Evolutionary conservation across 2,113 vertebrate species (phyloP).

Genomic region (Beaufortia kweichowensis): DNA sequence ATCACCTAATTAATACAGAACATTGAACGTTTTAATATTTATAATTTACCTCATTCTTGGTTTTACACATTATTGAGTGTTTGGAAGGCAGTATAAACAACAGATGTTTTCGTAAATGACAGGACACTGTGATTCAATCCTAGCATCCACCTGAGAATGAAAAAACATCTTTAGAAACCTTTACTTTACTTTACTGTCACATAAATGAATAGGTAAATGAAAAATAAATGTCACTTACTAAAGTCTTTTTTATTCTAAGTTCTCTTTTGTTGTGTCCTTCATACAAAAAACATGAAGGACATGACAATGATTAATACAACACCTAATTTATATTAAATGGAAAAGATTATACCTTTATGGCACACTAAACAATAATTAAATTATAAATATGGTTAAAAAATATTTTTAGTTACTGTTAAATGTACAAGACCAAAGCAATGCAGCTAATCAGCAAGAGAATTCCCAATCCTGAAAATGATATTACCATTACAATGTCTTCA

Average conservation of each 20-base stretch:
- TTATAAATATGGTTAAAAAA: not conserved
- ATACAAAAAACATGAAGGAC: not conserved
- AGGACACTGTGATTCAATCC: not conserved
- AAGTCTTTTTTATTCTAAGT: not conserved
- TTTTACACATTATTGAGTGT: not conserved
- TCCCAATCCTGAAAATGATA: not conserved
- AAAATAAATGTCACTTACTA: not conserved
- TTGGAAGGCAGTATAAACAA: constrained; percentile 34
- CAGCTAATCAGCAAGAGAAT: not conserved
- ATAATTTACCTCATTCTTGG: constrained; percentile 15
- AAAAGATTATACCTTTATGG: no score
- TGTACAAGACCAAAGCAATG: not conserved
- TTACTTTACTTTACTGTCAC: not conserved
- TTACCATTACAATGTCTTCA: not conserved
- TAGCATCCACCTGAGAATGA: not conserved
- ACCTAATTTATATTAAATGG: not conserved
- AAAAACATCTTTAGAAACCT: not conserved
- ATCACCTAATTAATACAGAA: not conserved
- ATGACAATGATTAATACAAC: not conserved
- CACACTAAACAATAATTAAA: no score
- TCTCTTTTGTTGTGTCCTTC: not conserved
- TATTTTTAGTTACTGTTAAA: constrained; percentile 16
- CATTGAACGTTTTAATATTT: not conserved
- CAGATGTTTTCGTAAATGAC: not conserved
- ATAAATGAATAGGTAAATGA: not conserved